phyloP scores from a whole-genome alignment of 92 coral and sea anemone genomes.

The Palythoa grandis region DNA sequence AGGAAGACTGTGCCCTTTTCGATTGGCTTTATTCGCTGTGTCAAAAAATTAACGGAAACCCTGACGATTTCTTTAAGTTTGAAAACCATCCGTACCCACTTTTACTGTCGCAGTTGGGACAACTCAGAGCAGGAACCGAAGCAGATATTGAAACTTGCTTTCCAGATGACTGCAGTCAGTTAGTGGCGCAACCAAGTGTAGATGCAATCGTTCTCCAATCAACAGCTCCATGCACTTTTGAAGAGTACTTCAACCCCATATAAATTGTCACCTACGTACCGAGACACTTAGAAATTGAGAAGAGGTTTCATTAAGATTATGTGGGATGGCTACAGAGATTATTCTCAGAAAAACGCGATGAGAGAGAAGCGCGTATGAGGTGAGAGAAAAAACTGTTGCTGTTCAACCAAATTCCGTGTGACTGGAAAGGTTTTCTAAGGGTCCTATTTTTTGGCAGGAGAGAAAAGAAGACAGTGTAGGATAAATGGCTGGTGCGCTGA shows the following conservation, averaged over 20 bases:
- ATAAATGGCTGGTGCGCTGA: too few species aligned
- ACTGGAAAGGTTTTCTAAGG: too few species aligned
- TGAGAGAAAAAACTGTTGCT: not conserved
- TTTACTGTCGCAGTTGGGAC: constrained; percentile 54
- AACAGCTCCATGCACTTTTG: not conserved
- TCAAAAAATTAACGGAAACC: constrained; percentile 54
- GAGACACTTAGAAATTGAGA: too few species aligned
- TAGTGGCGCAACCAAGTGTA: too few species aligned
- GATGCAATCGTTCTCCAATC: constrained; percentile 9
- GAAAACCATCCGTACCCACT: constrained; percentile 71
- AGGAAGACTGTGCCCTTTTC: constrained; percentile 64
- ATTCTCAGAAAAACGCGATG: not conserved
- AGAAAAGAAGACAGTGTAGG: too few species aligned
- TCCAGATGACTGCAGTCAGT: too few species aligned
- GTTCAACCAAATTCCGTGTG: too few species aligned
- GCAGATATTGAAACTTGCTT: constrained; percentile 66
- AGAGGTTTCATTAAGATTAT: too few species aligned
- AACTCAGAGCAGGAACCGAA: constrained; percentile 66
- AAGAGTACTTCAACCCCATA: not conserved
- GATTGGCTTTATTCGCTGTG: constrained; percentile 57
- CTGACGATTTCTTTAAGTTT: constrained; percentile 61
- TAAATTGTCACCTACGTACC: not conserved
- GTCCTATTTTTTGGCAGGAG: too few species aligned
- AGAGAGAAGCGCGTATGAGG: not conserved
- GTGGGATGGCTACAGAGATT: not conserved